phyloP scores from a whole-genome alignment of 2,797 vertebrate genomes.

The Esox masquinongy region DNA sequence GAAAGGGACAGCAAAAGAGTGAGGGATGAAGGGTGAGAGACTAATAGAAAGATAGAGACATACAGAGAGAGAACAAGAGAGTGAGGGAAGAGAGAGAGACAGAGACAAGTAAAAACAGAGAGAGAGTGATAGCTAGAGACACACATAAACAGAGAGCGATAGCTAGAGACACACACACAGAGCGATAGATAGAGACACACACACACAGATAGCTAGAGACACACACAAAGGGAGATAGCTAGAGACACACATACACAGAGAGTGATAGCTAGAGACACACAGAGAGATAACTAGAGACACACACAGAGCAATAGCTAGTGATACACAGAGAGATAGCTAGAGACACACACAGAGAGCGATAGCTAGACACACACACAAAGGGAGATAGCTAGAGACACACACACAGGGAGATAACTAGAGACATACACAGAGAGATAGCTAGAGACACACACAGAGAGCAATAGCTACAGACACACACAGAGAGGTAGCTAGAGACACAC shows the following conservation, averaged over 20 bases:
- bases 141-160: neutral
- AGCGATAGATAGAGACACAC: neutral
- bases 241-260: no score
- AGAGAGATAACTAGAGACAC: neutral
- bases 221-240: neutral
- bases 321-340: neutral
- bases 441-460: no score
- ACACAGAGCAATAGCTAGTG: no score
- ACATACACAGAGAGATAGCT: no score
- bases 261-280: neutral
- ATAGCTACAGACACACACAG: neutral
- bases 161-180: constrained; percentile 6
- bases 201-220: neutral
- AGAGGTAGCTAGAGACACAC: neutral
- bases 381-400: neutral
- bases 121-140: neutral
- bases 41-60: neutral
- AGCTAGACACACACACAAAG: no score
- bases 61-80: constrained; percentile 2
- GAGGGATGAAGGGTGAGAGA: neutral
- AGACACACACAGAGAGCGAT: neutral
- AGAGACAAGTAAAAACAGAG: neutral
- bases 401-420: neutral
- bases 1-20: neutral
- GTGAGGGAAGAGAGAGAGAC: neutral